Percentiles rank a stretch among this genome's conserved stretches.
Evolutionary conservation across 2,113 vertebrate species (phyloP).

Genomic region (Gorsachius goisagi): DNA sequence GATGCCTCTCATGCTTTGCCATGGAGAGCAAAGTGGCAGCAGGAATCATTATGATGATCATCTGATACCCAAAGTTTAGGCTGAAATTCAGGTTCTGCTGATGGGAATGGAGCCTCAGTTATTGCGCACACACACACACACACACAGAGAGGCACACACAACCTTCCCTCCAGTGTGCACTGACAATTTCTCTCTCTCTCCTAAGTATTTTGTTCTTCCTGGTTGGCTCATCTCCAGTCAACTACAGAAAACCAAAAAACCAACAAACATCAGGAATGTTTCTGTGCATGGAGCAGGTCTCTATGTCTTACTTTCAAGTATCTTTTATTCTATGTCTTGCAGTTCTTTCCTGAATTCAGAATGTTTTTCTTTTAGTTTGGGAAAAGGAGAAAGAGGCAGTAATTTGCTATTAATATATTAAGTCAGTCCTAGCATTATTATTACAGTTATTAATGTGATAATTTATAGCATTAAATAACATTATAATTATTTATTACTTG

Average conservation of each 20-base stretch:
- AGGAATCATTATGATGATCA: slow-evolving; percentile 16
- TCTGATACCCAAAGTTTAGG: slow-evolving; percentile 46
- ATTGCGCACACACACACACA: not conserved
- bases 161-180: accelerated
- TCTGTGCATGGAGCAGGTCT: not conserved
- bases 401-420: not conserved
- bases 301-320: not conserved
- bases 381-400: not conserved
- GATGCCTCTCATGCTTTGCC: not conserved
- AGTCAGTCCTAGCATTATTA: not conserved
- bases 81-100: slow-evolving; percentile 13
- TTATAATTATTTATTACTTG: not conserved
- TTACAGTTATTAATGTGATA: not conserved
- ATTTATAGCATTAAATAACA: not conserved
- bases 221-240: not conserved
- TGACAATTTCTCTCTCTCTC: not conserved
- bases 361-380: not conserved
- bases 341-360: slow-evolving; percentile 53
- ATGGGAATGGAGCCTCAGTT: not conserved
- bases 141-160: not conserved
- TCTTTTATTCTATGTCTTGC: slow-evolving; percentile 18
- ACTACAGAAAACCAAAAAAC: not conserved
- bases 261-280: not conserved
- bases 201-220: not conserved
- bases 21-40: not conserved